Percentiles rank a stretch among this genome's conserved stretches.
phyloP scores from a whole-genome alignment of 2,888 invertebrate species.

The Dasysyrphus tricinctus region DNA sequence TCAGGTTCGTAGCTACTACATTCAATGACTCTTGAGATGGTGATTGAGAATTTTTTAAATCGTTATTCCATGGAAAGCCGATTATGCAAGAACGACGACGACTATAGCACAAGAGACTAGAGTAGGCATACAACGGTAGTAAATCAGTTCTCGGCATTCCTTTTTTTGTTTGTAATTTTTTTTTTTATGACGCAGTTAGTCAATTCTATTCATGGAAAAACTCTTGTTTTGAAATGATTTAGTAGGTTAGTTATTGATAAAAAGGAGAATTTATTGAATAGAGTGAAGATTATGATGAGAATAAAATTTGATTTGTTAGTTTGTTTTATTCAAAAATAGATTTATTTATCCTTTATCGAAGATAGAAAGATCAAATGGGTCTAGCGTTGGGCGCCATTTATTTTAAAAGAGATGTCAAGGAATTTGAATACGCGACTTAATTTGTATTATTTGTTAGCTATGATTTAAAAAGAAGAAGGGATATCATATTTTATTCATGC shows the following conservation, averaged over 20 bases:
- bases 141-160: conserved; percentile 51
- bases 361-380: conserved; percentile 4
- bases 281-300: conserved; percentile 55
- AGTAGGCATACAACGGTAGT: conserved; percentile 52
- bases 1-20: conserved; percentile 20
- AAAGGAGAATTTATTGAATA: conserved; percentile 51
- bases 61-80: conserved; percentile 65
- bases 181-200: conserved; percentile 12
- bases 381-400: conserved; percentile 49
- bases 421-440: conserved; percentile 14
- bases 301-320: conserved; percentile 40
- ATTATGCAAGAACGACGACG: conserved; percentile 61
- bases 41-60: conserved; percentile 46
- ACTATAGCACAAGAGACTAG: background rate
- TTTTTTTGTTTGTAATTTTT: conserved; percentile 8
- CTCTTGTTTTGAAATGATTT: conserved; percentile 59
- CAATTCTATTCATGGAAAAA: conserved; percentile 36
- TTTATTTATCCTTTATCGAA: conserved; percentile 25
- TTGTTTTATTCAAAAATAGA: conserved; percentile 7
- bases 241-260: conserved; percentile 53
- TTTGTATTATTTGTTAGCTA: background rate
- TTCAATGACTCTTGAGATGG: conserved; percentile 37
- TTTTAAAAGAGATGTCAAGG: background rate
- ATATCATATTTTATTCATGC: background rate
- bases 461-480: background rate